Evolutionary conservation across 2,888 invertebrate genomes (phyloP).

Genomic region (Allacma fusca): DNA sequence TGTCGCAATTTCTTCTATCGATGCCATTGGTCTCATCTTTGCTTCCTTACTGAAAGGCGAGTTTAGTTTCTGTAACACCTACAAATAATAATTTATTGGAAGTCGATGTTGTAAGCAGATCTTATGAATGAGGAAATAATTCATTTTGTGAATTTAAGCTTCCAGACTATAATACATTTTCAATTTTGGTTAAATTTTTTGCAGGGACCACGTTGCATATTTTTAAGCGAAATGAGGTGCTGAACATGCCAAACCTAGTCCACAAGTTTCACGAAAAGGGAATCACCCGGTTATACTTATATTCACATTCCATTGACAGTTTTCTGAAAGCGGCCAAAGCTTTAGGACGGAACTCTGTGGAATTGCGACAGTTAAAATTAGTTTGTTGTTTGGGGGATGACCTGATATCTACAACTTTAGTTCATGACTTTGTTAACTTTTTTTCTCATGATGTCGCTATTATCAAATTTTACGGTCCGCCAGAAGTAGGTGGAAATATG

Average conservation of each 20-base stretch:
- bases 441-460: conserved; percentile 69
- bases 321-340: conserved; percentile 66
- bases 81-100: too few relatives aligned
- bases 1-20: conserved; percentile 34
- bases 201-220: conserved; percentile 49
- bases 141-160: too few relatives aligned
- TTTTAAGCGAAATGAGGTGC: conserved; percentile 43
- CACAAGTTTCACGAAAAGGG: conserved; percentile 16
- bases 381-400: conserved; percentile 21
- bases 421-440: conserved; percentile 75
- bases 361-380: conserved; percentile 1
- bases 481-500: conserved; percentile 91
- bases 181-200: too few relatives aligned
- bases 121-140: too few relatives aligned
- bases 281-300: conserved; percentile 28
- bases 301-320: conserved; percentile 66
- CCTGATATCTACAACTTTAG: conserved; percentile 63
- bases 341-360: conserved; percentile 25
- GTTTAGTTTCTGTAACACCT: too few relatives aligned
- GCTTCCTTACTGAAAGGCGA: conserved; percentile 43
- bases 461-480: conserved; percentile 90
- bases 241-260: conserved; percentile 48
- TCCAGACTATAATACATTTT: too few relatives aligned
- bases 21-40: conserved; percentile 46
- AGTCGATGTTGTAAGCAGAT: too few relatives aligned